A percentile compares a stretch with the other conserved stretches of the same genome.
Evolutionary conservation across 1,140 invertebrate genomes (phyloP).

Genomic region (Tetramorium simillimum): DNA sequence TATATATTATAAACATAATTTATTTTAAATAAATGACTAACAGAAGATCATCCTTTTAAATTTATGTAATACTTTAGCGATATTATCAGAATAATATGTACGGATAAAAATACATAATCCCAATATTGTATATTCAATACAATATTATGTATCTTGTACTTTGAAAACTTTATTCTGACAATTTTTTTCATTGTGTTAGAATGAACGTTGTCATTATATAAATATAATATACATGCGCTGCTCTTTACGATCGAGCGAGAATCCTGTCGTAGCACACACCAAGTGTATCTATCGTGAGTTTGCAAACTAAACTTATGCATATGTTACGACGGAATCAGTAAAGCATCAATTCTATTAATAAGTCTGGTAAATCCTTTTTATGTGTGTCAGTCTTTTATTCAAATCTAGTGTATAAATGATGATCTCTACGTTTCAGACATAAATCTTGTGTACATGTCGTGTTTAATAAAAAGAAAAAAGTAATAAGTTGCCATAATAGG

Average conservation of each 20-base stretch:
- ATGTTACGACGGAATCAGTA: constrained; percentile 50
- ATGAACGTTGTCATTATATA: constrained; percentile 69
- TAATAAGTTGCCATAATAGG: constrained; percentile 65
- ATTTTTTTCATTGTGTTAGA: constrained; percentile 52
- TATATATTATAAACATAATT: constrained; percentile 42
- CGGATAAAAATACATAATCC: constrained; percentile 68
- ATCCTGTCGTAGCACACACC: constrained; percentile 17
- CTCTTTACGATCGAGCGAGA: constrained; percentile 55
- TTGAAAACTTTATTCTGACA: constrained; percentile 67
- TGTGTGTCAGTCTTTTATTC: constrained; percentile 72
- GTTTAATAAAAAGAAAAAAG: constrained; percentile 51
- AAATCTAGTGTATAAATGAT: constrained; percentile 70
- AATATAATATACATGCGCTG: constrained; percentile 68
- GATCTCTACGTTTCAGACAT: constrained; percentile 64
- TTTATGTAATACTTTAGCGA: constrained; percentile 68
- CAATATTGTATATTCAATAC: constrained; percentile 24
- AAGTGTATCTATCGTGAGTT: neutral
- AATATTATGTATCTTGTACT: constrained; percentile 55
- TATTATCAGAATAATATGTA: constrained; percentile 64
- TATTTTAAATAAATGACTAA: constrained; percentile 65
- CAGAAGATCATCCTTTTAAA: constrained; percentile 53
- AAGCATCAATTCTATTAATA: constrained; percentile 58
- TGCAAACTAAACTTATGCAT: constrained; percentile 1
- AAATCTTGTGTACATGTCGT: constrained; percentile 68
- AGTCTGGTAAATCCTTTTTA: constrained; percentile 57